These are phyloP conservation scores for Eilema griseolum DNA, from an alignment of 2,888 invertebrate genomes.

Conservation along the genomic window DNA sequence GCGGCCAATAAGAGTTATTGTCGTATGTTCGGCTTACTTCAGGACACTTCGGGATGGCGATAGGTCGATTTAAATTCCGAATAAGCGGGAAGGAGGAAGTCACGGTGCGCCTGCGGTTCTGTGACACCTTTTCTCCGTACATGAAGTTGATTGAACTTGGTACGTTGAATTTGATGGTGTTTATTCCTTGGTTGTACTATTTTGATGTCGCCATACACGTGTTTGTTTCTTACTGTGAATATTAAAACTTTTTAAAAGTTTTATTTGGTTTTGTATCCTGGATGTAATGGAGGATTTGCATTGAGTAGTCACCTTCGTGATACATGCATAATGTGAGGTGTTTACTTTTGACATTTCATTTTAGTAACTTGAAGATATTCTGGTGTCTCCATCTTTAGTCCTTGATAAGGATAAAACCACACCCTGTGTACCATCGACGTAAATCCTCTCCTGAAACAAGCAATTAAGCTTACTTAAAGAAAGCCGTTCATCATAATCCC, in stretches of 20 bases:
- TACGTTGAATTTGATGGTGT: constrained; percentile 56
- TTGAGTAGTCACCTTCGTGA: not conserved
- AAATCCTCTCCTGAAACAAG: no score
- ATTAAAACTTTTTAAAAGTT: constrained; percentile 23
- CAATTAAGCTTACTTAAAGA: no score
- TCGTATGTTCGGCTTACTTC: constrained; percentile 51
- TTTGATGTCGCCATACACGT: constrained; percentile 50
- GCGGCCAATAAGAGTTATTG: constrained; percentile 61
- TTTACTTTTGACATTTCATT: not conserved
- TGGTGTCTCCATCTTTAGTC: not conserved
- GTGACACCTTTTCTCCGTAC: constrained; percentile 85
- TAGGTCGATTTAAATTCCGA: constrained; percentile 85
- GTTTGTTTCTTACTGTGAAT: constrained; percentile 40
- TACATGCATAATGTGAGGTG: not conserved
- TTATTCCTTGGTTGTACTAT: constrained; percentile 59
- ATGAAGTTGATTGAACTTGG: constrained; percentile 82
- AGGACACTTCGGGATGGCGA: constrained; percentile 72
- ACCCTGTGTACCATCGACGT: not conserved
- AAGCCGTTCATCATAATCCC: no score
- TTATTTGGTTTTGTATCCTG: constrained; percentile 19
- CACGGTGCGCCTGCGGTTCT: constrained; percentile 77
- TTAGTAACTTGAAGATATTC: not conserved
- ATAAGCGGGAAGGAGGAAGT: constrained; percentile 86
- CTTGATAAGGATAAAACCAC: not conserved
- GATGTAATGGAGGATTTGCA: constrained; percentile 12